Evolutionary conservation across 2,888 invertebrate genomes (phyloP), one percentile per base, ranked within the genome.

Genomic region (Nomada flava): DNA sequence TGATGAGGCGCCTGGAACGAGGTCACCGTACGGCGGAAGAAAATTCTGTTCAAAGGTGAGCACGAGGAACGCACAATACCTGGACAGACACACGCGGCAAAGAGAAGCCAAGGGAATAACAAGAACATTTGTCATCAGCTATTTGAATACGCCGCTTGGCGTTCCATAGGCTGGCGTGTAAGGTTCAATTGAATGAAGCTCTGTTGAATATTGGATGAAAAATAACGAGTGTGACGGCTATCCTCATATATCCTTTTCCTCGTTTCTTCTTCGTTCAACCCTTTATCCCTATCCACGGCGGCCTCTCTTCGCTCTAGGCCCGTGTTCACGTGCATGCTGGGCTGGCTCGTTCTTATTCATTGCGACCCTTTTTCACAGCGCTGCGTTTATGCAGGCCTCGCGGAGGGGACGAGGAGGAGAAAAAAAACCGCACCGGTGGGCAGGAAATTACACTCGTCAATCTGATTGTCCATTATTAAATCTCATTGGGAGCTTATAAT

Each of bases 101-200:
- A 88, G 89, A 83, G 86, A 89, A 85, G 36, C 89, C 88, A 87
- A 87, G 88, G 88, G 90, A 91, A 92, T 92, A 92, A 92, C 92
- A 92, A 92, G 92, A 92, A 92, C 92, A 92, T 93, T 93, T 93
- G 92, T 92, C 92, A 93, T 90, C 87, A 87, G 83, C 85, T 90
- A 92, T 93, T 92, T 92, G 91, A 92, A 92, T 92, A 91, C 88
- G 92, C 91, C 91, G 88, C 87, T 84, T 87, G 85, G 86, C 88
- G 88, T 90, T 86, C 86, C 89, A 86, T 88, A 83, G 75, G 84
- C 74, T 83, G 85, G 87, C 81, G 86, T 88, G 90, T 88, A 89
- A 92, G 89, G 87, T 91, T 91, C 89, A 91, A 92, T 91, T 89
- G 89, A 91, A 92, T 88, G 90, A 90, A 89, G 88, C 90, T 91